Percentiles rank a stretch among this genome's conserved stretches.
phyloP scores from a whole-genome alignment of 2,888 invertebrate genomes.

The Lacanobia wlatinum region DNA sequence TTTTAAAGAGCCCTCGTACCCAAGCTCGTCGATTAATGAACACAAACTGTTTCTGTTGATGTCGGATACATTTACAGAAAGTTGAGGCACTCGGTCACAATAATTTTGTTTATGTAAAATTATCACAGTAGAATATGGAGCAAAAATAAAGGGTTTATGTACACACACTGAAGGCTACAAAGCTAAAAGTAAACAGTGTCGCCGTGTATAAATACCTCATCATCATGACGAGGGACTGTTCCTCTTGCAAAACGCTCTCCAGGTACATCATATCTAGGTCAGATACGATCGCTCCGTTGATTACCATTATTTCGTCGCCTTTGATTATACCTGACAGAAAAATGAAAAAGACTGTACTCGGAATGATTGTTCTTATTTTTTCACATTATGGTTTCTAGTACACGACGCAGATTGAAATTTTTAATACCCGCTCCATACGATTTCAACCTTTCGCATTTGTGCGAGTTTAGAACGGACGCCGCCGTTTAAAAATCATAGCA shows the following conservation, averaged over 20 bases:
- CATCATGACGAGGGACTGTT: constrained; percentile 98
- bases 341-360: constrained; percentile 75
- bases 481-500: constrained; percentile 38
- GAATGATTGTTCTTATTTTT: constrained; percentile 74
- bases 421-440: constrained; percentile 42
- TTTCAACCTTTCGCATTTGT: constrained; percentile 52
- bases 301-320: constrained; percentile 99
- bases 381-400: constrained; percentile 58
- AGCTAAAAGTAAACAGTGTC: constrained; percentile 55
- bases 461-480: constrained; percentile 17
- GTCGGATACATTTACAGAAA: background rate
- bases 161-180: constrained; percentile 5
- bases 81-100: background rate
- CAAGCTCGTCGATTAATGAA: constrained; percentile 75
- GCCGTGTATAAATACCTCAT: constrained; percentile 92
- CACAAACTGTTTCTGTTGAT: constrained; percentile 47
- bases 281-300: constrained; percentile 99
- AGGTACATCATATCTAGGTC: constrained; percentile 99
- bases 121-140: background rate
- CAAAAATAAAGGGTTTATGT: background rate
- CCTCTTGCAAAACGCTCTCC: constrained; percentile 98
- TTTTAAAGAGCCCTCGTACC: constrained; percentile 77
- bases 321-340: constrained; percentile 96
- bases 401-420: constrained; percentile 65
- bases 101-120: background rate